Percentiles rank a stretch among this genome's conserved stretches.
Conservation (phyloP, 2,113 vertebrate genomes). For the Eubucco bourcierii region DNA sequence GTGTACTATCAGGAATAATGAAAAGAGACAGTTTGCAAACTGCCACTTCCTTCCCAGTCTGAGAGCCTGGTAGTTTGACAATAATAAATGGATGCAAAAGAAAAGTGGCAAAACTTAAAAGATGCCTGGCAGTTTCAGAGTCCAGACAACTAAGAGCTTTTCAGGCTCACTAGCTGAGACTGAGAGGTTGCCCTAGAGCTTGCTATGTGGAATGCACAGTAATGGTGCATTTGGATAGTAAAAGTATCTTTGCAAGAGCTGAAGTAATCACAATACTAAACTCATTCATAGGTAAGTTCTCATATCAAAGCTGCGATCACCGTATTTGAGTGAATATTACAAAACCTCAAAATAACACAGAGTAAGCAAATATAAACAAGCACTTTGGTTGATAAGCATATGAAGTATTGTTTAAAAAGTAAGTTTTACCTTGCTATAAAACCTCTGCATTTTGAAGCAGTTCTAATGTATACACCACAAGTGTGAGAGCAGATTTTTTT, state of each 20-base stretch:
- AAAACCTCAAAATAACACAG: neutral
- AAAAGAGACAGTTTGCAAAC: neutral
- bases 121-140: neutral
- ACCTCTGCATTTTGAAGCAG: neutral
- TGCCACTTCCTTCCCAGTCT: neutral
- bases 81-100: neutral
- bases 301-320: neutral
- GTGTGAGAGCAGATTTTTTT: neutral
- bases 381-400: neutral
- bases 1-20: neutral
- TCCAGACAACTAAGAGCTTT: neutral
- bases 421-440: neutral
- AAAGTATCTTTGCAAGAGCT: neutral
- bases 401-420: neutral
- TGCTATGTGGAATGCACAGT: neutral
- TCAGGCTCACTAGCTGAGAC: neutral
- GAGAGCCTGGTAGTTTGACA: neutral
- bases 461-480: neutral
- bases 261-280: neutral
- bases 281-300: neutral
- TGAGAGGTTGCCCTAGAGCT: neutral
- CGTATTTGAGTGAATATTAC: neutral
- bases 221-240: neutral
- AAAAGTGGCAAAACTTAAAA: neutral
- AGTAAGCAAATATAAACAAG: neutral